phyloP scores from a whole-genome alignment of 2,888 invertebrate species.

The Dasysyrphus albostriatus region DNA sequence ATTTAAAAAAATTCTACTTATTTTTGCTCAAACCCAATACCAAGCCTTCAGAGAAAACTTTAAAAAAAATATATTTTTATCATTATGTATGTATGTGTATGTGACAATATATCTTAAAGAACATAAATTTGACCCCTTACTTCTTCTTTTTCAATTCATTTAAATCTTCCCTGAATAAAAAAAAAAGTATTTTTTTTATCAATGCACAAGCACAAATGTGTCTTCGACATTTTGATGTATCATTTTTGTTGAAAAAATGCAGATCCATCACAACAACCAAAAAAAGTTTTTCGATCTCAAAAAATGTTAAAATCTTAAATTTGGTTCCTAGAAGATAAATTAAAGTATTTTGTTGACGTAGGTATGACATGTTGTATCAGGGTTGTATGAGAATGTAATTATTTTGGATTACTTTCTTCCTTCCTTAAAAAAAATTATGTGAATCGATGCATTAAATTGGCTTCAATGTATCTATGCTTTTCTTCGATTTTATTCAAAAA shows the following conservation, averaged over 20 bases:
- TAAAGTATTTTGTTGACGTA: not conserved
- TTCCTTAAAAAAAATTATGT: not conserved
- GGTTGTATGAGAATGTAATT: not conserved
- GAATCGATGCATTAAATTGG: not conserved
- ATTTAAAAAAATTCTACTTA: too few species aligned
- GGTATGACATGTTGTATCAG: not conserved
- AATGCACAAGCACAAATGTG: not conserved
- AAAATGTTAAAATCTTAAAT: not conserved
- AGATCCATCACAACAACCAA: not conserved
- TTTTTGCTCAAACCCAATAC: too few species aligned
- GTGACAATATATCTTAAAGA: too few species aligned
- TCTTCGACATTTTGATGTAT: conserved; percentile 10
- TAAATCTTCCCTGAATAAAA: not conserved
- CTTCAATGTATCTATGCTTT: too few species aligned
- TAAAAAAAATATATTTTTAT: too few species aligned
- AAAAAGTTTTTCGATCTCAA: not conserved
- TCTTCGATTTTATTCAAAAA: too few species aligned
- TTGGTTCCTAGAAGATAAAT: not conserved
- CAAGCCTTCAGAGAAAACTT: too few species aligned
- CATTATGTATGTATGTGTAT: too few species aligned
- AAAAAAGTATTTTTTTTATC: not conserved
- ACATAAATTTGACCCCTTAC: too few species aligned
- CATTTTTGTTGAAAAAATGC: not conserved
- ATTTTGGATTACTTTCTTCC: not conserved
- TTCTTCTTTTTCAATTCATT: not conserved